These are phyloP conservation scores for Digitonthophagus gazella DNA, from an alignment of 2,888 invertebrate genomes.

Conservation along the genomic window DNA sequence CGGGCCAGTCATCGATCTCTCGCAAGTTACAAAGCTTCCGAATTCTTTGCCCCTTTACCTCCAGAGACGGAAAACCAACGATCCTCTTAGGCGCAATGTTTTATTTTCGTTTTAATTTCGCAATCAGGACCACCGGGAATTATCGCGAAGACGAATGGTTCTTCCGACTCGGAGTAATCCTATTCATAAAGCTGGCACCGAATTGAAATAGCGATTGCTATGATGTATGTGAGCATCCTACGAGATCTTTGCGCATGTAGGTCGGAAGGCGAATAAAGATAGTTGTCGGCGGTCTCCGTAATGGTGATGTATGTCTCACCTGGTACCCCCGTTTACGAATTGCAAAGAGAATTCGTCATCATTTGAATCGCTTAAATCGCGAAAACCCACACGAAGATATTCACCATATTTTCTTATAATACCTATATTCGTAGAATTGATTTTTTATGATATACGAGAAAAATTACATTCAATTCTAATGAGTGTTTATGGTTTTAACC, in stretches of 20 bases:
- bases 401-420: neutral
- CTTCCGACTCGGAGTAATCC: neutral
- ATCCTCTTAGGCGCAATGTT: neutral
- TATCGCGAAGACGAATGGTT: neutral
- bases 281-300: constrained; percentile 7
- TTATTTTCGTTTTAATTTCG: neutral
- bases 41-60: neutral
- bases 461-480: too few species aligned
- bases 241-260: constrained; percentile 7
- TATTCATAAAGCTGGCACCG: constrained; percentile 1
- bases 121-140: neutral
- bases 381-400: neutral
- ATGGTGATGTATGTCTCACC: constrained; percentile 9
- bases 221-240: constrained; percentile 2
- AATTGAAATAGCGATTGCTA: constrained; percentile 8
- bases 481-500: too few species aligned
- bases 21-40: neutral
- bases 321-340: neutral
- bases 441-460: too few species aligned
- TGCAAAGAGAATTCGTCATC: constrained; percentile 5
- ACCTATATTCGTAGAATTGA: too few species aligned
- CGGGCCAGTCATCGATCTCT: neutral
- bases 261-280: constrained; percentile 11
- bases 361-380: constrained; percentile 3
- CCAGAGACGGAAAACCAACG: neutral